Percentiles rank a stretch among this genome's conserved stretches.
These are phyloP conservation scores for Puma concolor DNA, from an alignment of 2,113 vertebrate genomes.

Conservation along the genomic window DNA sequence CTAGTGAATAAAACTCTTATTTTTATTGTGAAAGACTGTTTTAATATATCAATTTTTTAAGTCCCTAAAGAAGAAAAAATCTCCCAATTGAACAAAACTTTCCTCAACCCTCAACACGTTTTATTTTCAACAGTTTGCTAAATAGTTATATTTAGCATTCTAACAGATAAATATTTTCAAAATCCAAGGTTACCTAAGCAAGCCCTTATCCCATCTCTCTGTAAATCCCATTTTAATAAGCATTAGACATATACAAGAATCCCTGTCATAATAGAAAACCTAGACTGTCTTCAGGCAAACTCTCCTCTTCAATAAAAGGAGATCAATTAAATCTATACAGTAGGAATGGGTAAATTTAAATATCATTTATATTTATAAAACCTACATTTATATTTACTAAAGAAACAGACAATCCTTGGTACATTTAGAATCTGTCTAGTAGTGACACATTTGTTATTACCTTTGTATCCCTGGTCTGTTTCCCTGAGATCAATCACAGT, in stretches of 20 bases:
- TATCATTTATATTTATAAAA: neutral
- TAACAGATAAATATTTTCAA: conserved; percentile 37
- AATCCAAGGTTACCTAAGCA: conserved; percentile 13
- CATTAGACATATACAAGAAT: neutral
- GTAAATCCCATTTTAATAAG: neutral
- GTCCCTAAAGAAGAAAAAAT: neutral
- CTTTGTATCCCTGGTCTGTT: conserved; percentile 99
- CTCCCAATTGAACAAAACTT: neutral
- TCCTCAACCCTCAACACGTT: neutral
- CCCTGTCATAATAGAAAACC: neutral
- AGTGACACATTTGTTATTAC: conserved; percentile 84
- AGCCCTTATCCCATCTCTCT: neutral
- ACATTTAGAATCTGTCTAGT: neutral
- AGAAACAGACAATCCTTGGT: neutral
- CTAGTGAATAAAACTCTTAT: neutral
- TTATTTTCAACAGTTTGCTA: neutral
- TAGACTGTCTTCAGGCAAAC: neutral
- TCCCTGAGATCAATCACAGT: conserved; percentile 99
- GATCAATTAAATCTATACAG: conserved; percentile 19
- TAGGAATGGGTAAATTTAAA: neutral
- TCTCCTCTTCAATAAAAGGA: neutral
- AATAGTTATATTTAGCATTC: neutral
- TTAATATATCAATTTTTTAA: conserved; percentile 31
- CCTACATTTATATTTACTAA: neutral
- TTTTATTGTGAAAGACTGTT: neutral